Evolutionary conservation across 1,140 invertebrate species (phyloP).

Genomic region (Sesamia nonagrioides): DNA sequence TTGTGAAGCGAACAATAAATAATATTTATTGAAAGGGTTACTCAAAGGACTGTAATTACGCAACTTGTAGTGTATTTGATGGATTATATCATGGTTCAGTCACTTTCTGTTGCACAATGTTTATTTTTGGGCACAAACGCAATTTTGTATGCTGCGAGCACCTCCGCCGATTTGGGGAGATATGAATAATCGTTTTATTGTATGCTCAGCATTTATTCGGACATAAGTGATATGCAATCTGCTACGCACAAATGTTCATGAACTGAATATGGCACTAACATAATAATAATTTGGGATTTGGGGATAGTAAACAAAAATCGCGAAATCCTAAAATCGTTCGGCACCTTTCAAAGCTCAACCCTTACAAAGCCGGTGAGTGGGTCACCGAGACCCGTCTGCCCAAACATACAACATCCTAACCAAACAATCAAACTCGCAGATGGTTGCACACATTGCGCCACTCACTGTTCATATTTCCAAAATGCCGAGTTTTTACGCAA

Average conservation of each 20-base stretch:
- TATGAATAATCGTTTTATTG: conserved; percentile 38
- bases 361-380: conserved; percentile 61
- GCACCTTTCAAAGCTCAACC: conserved; percentile 72
- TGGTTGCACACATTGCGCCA: conserved; percentile 78
- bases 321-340: conserved; percentile 52
- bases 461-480: conserved; percentile 63
- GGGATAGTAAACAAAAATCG: conserved; percentile 17
- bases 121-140: conserved; percentile 38
- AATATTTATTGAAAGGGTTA: conserved; percentile 56
- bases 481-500: conserved; percentile 73
- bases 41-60: conserved; percentile 42
- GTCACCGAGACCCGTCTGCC: conserved; percentile 61
- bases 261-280: background rate
- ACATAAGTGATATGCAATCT: conserved; percentile 16
- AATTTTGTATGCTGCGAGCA: conserved; percentile 30
- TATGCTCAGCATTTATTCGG: conserved; percentile 30
- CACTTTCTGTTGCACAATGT: conserved; percentile 48
- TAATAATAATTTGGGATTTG: conserved; percentile 13
- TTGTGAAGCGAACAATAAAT: conserved; percentile 60
- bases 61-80: conserved; percentile 39
- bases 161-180: conserved; percentile 25
- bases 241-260: background rate
- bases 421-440: conserved; percentile 80
- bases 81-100: conserved; percentile 46
- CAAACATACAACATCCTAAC: conserved; percentile 74